Conservation (phyloP, 2,113 vertebrate species). For the Dicaeum eximium region DNA sequence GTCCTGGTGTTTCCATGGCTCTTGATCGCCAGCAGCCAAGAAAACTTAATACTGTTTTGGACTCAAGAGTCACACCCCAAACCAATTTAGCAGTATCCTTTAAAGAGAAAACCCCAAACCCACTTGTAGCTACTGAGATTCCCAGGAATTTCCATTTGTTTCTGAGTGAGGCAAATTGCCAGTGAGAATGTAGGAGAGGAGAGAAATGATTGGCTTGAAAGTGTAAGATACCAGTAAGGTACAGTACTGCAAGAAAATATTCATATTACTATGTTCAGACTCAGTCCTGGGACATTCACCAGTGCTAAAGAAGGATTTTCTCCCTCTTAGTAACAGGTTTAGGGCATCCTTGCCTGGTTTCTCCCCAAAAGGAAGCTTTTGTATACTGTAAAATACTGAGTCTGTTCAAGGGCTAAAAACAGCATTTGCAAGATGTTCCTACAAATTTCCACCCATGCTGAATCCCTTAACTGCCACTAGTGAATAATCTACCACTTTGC, state of each 20-base stretch:
- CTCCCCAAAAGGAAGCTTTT: not conserved
- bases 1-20: not conserved
- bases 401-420: not conserved
- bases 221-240: not conserved
- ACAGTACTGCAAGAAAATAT: not conserved
- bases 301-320: not conserved
- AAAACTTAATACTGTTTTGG: not conserved
- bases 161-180: not conserved
- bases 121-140: not conserved
- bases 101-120: not conserved
- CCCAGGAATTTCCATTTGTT: not conserved
- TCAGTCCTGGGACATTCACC: not conserved
- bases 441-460: not conserved
- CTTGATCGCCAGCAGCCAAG: not conserved
- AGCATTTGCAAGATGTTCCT: not conserved
- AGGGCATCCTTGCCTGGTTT: not conserved
- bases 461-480: not conserved
- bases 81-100: not conserved
- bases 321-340: not conserved
- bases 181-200: not conserved
- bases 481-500: not conserved
- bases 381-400: not conserved
- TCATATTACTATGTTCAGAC: not conserved
- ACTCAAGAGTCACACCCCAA: not conserved
- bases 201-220: not conserved